A percentile compares a stretch with the other conserved stretches of the same genome.
Conservation (phyloP, 2,888 invertebrate species). For the Xylota sylvarum region DNA sequence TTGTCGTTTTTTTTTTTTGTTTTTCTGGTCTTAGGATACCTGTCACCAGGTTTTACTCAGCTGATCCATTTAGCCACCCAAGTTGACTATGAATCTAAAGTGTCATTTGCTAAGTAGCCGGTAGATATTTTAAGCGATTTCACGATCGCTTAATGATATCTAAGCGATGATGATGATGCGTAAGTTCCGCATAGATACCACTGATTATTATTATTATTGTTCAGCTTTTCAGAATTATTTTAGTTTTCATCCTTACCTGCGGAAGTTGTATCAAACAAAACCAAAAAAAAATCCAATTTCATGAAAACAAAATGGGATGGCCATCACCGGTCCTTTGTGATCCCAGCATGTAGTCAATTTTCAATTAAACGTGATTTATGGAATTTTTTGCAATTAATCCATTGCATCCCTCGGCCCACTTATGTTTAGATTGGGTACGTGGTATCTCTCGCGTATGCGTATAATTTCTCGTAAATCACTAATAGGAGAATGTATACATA, state of each 20-base stretch:
- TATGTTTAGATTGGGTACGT: slow-evolving; percentile 40
- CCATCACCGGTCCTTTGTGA: slow-evolving; percentile 44
- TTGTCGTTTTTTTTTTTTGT: too few species aligned
- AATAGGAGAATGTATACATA: slow-evolving; percentile 49
- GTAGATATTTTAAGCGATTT: slow-evolving; percentile 65
- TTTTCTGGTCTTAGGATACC: slow-evolving; percentile 1
- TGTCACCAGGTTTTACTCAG: slow-evolving; percentile 43
- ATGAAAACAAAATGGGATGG: slow-evolving; percentile 17
- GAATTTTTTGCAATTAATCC: slow-evolving; percentile 75
- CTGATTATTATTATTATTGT: not conserved
- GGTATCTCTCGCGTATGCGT: slow-evolving; percentile 63
- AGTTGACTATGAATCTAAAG: slow-evolving; percentile 56
- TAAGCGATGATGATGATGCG: slow-evolving; percentile 20
- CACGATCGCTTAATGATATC: slow-evolving; percentile 52
- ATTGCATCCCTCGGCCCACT: slow-evolving; percentile 57
- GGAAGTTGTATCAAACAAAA: slow-evolving; percentile 34
- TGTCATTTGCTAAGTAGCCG: slow-evolving; percentile 61
- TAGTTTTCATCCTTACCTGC: slow-evolving; percentile 54
- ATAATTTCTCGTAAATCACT: slow-evolving; percentile 75
- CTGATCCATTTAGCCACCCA: slow-evolving; percentile 76
- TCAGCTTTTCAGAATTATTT: not conserved
- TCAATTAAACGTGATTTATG: slow-evolving; percentile 77
- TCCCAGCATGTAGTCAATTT: slow-evolving; percentile 74
- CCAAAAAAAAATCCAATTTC: slow-evolving; percentile 28
- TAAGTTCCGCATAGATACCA: slow-evolving; percentile 16